Conservation (phyloP, 2,113 vertebrate species). For the Triplophysa siluroides region DNA sequence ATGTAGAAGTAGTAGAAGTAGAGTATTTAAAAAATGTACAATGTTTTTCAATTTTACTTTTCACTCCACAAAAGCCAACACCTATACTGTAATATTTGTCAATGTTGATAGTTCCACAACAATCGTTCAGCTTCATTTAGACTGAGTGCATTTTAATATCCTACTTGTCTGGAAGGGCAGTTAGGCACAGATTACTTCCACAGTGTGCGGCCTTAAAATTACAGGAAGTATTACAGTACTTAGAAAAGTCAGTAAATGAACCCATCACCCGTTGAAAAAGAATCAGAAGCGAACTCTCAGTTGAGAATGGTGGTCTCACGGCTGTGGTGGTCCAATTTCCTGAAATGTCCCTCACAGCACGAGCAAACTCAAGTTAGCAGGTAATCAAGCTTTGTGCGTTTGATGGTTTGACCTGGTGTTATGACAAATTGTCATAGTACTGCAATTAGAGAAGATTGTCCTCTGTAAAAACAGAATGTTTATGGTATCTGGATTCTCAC, state of each 20-base stretch:
- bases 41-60: too few relatives aligned
- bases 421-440: neutral
- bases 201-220: neutral
- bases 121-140: neutral
- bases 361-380: neutral
- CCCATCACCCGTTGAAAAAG: too few relatives aligned
- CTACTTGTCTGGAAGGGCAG: conserved; percentile 15
- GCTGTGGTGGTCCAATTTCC: neutral
- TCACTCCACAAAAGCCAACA: neutral
- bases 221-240: neutral
- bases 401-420: neutral
- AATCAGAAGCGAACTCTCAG: neutral
- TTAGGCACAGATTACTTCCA: neutral
- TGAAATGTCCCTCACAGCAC: neutral
- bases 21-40: too few relatives aligned
- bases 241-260: neutral
- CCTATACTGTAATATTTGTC: neutral
- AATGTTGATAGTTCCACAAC: neutral
- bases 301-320: neutral
- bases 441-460: neutral
- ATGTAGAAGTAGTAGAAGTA: too few relatives aligned
- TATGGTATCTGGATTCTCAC: neutral
- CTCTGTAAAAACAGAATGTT: neutral
- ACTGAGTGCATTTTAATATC: conserved; percentile 34
- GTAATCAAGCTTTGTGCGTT: neutral